A percentile compares a stretch with the other conserved stretches of the same genome.
Evolutionary conservation across 1,140 invertebrate species (phyloP).

Genomic region (Lasioglossum baleicum): DNA sequence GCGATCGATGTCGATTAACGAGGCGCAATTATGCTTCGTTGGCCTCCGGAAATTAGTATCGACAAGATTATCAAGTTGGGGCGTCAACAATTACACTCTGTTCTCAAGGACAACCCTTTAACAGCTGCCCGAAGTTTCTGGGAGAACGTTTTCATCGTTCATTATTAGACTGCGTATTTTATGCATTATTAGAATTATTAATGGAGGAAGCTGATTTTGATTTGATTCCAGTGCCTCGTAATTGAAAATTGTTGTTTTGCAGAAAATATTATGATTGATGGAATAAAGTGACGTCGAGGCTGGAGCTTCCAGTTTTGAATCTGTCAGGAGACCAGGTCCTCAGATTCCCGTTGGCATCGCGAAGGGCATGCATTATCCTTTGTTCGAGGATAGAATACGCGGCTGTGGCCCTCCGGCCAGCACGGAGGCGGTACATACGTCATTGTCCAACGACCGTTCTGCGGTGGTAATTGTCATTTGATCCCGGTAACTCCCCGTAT

Average conservation of each 20-base stretch:
- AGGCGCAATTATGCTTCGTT: too few relatives aligned
- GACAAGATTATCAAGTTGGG: background rate
- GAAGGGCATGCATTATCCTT: slow-evolving; percentile 65
- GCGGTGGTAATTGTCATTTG: slow-evolving; percentile 75
- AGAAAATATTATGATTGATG: too few relatives aligned
- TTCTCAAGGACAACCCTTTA: background rate
- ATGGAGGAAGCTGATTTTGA: too few relatives aligned
- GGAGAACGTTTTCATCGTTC: too few relatives aligned
- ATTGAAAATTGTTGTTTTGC: too few relatives aligned
- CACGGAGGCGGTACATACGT: slow-evolving; percentile 68
- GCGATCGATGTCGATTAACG: slow-evolving; percentile 1
- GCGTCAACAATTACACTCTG: background rate
- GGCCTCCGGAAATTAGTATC: background rate
- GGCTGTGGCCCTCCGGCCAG: slow-evolving; percentile 44
- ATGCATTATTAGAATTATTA: too few relatives aligned
- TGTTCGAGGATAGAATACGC: slow-evolving; percentile 60
- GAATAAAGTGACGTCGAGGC: background rate
- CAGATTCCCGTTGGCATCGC: slow-evolving; percentile 38
- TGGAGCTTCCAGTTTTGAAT: background rate
- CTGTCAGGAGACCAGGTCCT: background rate
- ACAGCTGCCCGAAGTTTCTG: background rate
- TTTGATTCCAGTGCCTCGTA: too few relatives aligned
- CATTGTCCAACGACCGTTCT: slow-evolving; percentile 71
- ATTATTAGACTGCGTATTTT: too few relatives aligned
- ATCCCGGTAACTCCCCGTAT: slow-evolving; percentile 66